Evolutionary conservation across 1,140 invertebrate genomes (phyloP), one percentile per base, ranked within the genome.

Genomic region (Drosophila nebulosa): DNA sequence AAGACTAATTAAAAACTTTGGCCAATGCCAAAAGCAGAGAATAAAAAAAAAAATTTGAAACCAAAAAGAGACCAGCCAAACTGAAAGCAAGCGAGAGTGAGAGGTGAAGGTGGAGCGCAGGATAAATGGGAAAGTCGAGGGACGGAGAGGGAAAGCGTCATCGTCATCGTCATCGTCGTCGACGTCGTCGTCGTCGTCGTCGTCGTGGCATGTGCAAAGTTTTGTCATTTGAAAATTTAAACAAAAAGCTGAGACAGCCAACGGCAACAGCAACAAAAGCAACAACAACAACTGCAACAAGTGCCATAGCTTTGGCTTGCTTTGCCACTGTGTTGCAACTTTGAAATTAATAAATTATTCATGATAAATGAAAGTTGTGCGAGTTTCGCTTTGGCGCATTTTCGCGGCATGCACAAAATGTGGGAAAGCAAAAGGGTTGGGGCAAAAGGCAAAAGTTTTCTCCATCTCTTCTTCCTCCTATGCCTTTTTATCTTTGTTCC

Each of bases 1-100:
- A 83, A 88, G 78, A 86, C 83, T 86, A 88, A 86, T 86, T 86
- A 86, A 86, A 86, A 86, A 86, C 83, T 86, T 86, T 88, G 42
- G 68, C 78, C 67, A 86, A 72, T 73, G 78, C 76, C 70, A 73
- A 85, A 74, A 78, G 78, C 70, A 36, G 63, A 65, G 65, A 58
- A 77, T 51, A 78, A 53, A 64, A 69, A 60, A 66, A 69, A 61
- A 69, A 60, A 64, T 18, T 32, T 32, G 30, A 60, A 22, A 26
- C 14, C 18, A 51, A 18, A n/a, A 32, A 50, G 39, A 51, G 30
- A 35, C 4, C 22, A 10, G 27, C 24, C 16, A 22, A 42, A 30
- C 10, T 10, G 10, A 18, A 10, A 57, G 14, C 16, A 4, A 36
- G 36, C 9, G 39, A 21, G 16, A n/a, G 39, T 7, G 39, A 3